Evolutionary conservation across 2,888 invertebrate species (phyloP).

Genomic region (Nymphalis c-album): DNA sequence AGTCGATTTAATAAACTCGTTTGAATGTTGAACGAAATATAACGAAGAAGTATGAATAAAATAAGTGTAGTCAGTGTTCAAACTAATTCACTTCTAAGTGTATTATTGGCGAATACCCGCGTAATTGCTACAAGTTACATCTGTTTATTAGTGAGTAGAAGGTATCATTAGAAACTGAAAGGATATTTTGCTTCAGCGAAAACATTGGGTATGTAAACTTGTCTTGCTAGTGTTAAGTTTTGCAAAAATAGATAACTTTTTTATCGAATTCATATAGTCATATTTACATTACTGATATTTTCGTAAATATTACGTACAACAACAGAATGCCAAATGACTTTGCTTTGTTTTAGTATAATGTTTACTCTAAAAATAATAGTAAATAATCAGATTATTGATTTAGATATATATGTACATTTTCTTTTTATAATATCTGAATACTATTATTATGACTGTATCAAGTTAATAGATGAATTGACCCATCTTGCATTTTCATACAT

Average conservation of each 20-base stretch:
- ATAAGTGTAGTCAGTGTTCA: constrained; percentile 7
- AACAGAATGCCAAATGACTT: background rate
- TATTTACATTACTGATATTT: background rate
- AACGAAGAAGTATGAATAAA: background rate
- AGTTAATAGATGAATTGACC: background rate
- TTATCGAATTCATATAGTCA: too few species aligned
- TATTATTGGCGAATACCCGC: constrained; percentile 13
- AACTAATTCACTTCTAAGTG: constrained; percentile 6
- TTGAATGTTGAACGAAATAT: constrained; percentile 7
- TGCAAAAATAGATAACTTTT: background rate
- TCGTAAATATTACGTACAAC: background rate
- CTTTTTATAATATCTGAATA: background rate
- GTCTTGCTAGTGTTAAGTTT: background rate
- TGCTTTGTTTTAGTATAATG: background rate
- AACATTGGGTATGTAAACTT: constrained; percentile 16
- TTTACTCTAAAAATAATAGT: background rate
- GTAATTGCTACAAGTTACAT: constrained; percentile 9
- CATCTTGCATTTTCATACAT: background rate
- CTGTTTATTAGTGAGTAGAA: constrained; percentile 3
- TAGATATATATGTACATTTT: background rate
- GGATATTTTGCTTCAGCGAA: constrained; percentile 8
- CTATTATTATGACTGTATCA: background rate
- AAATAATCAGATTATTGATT: background rate
- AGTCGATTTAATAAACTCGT: constrained; percentile 4
- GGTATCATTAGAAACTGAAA: background rate